Evolutionary conservation across 2,888 invertebrate species (phyloP).

Genomic region (Thyatira batis): DNA sequence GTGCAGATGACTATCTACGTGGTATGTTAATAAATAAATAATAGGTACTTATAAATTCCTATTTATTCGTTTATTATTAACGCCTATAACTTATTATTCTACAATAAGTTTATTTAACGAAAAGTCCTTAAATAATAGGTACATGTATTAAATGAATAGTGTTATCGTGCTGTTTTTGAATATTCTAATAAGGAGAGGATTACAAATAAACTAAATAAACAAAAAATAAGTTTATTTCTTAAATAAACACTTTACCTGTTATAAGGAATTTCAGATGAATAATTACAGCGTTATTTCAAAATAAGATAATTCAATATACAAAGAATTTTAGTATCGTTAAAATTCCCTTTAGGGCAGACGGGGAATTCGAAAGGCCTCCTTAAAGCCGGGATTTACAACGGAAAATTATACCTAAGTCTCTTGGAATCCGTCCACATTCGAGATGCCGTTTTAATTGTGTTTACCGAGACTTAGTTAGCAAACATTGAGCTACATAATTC

Average conservation of each 20-base stretch:
- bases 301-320: slow-evolving; percentile 15
- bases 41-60: too few relatives aligned
- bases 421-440: slow-evolving; percentile 65
- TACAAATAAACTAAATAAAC: too few relatives aligned
- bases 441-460: slow-evolving; percentile 75
- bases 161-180: too few relatives aligned
- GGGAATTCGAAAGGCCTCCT: slow-evolving; percentile 55
- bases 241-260: not conserved
- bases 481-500: slow-evolving; percentile 64
- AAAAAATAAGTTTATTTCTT: not conserved
- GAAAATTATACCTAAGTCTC: slow-evolving; percentile 68
- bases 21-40: too few relatives aligned
- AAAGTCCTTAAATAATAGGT: too few relatives aligned
- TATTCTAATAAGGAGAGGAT: too few relatives aligned
- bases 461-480: slow-evolving; percentile 66
- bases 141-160: too few relatives aligned
- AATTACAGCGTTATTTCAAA: slow-evolving; percentile 18
- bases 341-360: slow-evolving; percentile 50
- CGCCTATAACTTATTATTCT: too few relatives aligned
- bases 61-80: too few relatives aligned
- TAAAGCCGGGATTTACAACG: slow-evolving; percentile 63
- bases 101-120: too few relatives aligned
- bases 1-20: too few relatives aligned
- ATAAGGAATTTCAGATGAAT: slow-evolving; percentile 6
- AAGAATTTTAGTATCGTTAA: slow-evolving; percentile 36